Base-by-base conservation (phyloP, 2,113 vertebrate species). In the Centropristis striata region DNA sequence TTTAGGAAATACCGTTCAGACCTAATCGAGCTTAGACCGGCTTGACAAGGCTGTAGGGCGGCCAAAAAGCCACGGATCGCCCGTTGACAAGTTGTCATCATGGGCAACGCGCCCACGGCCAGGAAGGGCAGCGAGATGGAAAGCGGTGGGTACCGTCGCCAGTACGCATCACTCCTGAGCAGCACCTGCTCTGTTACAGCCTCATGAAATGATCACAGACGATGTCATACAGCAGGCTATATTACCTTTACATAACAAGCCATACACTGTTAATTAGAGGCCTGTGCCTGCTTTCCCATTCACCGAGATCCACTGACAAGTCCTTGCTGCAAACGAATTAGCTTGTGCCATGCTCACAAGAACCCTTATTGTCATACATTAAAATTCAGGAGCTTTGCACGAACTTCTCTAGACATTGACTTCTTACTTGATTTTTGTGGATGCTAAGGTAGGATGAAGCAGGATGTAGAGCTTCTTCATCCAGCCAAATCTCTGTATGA, bases 71-170 rank as follows among this genome's bases (percentile, higher is more conserved):
- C 90, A 82, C 90, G 78, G 83, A 90, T 89, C 79, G 78, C 81
- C 90, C 70, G 92, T 69, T 88, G 90, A 86, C 88, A 88, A 91
- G 87, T 92, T 85, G 92, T 94, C 95, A 95, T 93, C 94, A 96
- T 97, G 97, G 97, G 97, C 95, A 98, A 98, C 96, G 95, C 96
- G 93, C 96, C 96, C 94, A 96, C 97, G 88, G 96, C 96, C 90
- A 97, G 95, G 94, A 97, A 96, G 89, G 96, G 96, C 90, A 96
- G 94, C 91, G 97, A 98, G 92, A 95, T 97, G 93, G 96, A 98
- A 90, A 97, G 96, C 85, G 97, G 96, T 97, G 90, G 92, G 96
- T 95, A 85, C 63, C 70, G 20, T 75, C 49, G 12, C 47, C 72
- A 27, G 70, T 25, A 15, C 66, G 60, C 86, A 79, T 60, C 46